Evolutionary conservation across 2,797 vertebrate species (phyloP).

Genomic region (Sebastes nivosus): DNA sequence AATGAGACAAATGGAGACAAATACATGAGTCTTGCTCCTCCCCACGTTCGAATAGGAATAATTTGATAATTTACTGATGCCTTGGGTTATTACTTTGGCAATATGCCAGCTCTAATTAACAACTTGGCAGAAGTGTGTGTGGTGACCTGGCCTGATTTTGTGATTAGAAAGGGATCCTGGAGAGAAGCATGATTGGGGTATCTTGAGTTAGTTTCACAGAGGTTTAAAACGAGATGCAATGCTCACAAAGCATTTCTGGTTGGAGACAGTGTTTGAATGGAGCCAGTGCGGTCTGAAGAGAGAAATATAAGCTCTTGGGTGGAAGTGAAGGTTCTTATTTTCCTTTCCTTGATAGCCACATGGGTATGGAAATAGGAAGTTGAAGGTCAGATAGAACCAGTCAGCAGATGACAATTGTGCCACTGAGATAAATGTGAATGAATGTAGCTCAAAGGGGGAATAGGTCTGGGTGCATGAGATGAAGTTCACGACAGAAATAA

Average conservation of each 20-base stretch:
- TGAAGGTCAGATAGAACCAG: slow-evolving; percentile 43
- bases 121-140: slow-evolving; percentile 37
- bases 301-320: slow-evolving; percentile 8
- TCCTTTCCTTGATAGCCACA: neutral
- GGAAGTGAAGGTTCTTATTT: neutral
- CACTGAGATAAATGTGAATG: slow-evolving; percentile 29
- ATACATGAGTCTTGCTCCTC: slow-evolving; percentile 1
- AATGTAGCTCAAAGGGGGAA: slow-evolving; percentile 6
- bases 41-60: slow-evolving; percentile 2
- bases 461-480: slow-evolving; percentile 7
- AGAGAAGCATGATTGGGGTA: slow-evolving; percentile 23
- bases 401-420: slow-evolving; percentile 18
- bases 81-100: slow-evolving; percentile 30
- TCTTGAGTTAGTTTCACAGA: slow-evolving; percentile 21
- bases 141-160: slow-evolving; percentile 28
- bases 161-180: slow-evolving; percentile 34
- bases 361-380: slow-evolving; percentile 20
- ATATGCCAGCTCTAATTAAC: slow-evolving; percentile 43
- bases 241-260: neutral
- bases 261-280: slow-evolving; percentile 10
- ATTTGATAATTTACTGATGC: slow-evolving; percentile 43
- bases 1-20: neutral
- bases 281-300: slow-evolving; percentile 3
- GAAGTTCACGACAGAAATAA: slow-evolving; percentile 4
- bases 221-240: neutral